A percentile compares a stretch with the other conserved stretches of the same genome.
phyloP scores from a whole-genome alignment of 37 sponge, comb jelly and placozoan species.

The Ianthella basta region DNA sequence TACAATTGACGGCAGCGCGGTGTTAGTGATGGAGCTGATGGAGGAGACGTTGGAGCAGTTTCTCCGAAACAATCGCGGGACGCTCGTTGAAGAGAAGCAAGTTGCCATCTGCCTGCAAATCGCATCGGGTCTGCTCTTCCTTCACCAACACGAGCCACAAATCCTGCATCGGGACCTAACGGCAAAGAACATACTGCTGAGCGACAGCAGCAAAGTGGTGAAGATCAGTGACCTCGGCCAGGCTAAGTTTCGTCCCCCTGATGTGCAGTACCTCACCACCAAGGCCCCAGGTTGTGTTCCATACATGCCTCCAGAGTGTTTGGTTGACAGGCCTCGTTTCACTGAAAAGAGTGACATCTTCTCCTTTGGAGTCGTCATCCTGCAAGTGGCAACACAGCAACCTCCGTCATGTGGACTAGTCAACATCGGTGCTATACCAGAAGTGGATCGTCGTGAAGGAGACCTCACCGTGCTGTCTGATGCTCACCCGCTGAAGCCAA shows the following conservation, averaged over 20 bases:
- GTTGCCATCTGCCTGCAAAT: slow-evolving; percentile 1
- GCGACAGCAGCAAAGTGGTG: neutral
- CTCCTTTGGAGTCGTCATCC: slow-evolving; percentile 12
- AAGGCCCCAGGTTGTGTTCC: slow-evolving; percentile 11
- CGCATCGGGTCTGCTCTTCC: slow-evolving; percentile 4
- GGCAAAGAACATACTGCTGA: slow-evolving; percentile 13
- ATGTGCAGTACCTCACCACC: slow-evolving; percentile 17
- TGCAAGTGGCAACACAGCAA: neutral
- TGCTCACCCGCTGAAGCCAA: slow-evolving; percentile 4
- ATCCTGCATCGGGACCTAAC: slow-evolving; percentile 14
- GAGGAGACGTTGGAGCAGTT: slow-evolving; percentile 8
- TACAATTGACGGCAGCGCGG: neutral
- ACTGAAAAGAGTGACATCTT: slow-evolving; percentile 2
- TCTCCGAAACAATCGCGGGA: neutral
- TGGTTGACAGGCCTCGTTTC: neutral
- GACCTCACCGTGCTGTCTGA: neutral
- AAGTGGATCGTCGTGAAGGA: neutral
- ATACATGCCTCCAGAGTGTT: slow-evolving; percentile 30
- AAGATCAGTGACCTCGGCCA: slow-evolving; percentile 24
- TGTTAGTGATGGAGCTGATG: slow-evolving; percentile 32
- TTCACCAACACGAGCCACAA: slow-evolving; percentile 15
- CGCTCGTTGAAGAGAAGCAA: neutral
- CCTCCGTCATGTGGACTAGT: slow-evolving; percentile 8
- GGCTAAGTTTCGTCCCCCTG: slow-evolving; percentile 5
- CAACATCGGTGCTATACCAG: neutral